phyloP scores from a whole-genome alignment of 2,113 vertebrate genomes.

The Mionectes macconnelli region DNA sequence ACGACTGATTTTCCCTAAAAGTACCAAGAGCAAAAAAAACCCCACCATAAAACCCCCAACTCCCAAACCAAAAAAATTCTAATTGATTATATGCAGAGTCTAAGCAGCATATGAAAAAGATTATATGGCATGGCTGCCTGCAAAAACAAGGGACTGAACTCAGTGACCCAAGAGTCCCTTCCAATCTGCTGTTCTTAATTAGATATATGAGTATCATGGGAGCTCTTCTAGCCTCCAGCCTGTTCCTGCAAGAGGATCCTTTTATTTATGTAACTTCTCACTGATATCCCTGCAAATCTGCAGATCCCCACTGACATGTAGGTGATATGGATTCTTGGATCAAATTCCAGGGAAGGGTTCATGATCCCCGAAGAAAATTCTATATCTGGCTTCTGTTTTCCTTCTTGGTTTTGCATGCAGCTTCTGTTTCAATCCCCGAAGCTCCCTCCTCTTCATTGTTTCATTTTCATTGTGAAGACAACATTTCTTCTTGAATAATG shows the following conservation, averaged over 20 bases:
- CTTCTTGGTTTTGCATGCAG: not conserved
- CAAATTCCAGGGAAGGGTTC: slow-evolving; percentile 14
- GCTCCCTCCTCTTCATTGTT: not conserved
- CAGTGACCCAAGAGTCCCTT: slow-evolving; percentile 43
- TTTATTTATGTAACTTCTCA: slow-evolving; percentile 49
- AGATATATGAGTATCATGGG: slow-evolving; percentile 51
- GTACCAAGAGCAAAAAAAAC: not conserved
- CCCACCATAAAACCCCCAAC: not conserved
- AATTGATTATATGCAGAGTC: slow-evolving; percentile 41
- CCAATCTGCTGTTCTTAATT: slow-evolving; percentile 65
- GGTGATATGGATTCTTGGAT: slow-evolving; percentile 43
- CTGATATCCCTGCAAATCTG: slow-evolving; percentile 21
- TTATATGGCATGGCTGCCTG: slow-evolving; percentile 41
- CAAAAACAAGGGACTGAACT: slow-evolving; percentile 65
- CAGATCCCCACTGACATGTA: not conserved
- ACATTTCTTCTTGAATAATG: not conserved
- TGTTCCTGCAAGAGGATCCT: slow-evolving; percentile 41
- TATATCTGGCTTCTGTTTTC: not conserved
- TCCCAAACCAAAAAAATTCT: not conserved
- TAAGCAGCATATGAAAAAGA: slow-evolving; percentile 41
- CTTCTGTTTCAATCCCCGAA: not conserved
- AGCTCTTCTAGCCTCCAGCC: slow-evolving; percentile 43
- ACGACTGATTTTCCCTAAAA: not conserved
- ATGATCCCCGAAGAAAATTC: slow-evolving; percentile 24
- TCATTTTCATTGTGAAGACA: not conserved